A percentile compares a stretch with the other conserved stretches of the same genome.
These are phyloP conservation scores for Esox lucius DNA, from an alignment of 2,797 vertebrate species.

Conservation along the genomic window DNA sequence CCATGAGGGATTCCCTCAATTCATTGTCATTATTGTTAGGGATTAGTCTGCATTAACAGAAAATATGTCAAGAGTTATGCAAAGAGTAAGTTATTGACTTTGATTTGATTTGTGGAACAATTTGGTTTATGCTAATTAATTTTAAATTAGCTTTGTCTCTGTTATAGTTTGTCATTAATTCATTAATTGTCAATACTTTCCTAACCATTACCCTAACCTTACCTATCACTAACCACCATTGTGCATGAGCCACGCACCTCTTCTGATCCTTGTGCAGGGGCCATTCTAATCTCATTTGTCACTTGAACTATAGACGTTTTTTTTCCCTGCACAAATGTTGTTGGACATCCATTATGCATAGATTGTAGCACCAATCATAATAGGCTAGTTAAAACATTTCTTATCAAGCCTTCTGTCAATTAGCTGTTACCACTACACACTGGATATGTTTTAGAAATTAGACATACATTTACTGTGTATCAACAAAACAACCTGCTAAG, in stretches of 20 bases:
- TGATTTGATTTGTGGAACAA: not conserved
- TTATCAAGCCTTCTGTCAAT: not conserved
- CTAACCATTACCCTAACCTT: too few relatives aligned
- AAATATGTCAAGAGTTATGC: not conserved
- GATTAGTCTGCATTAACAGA: conserved; percentile 1
- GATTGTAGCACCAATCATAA: too few relatives aligned
- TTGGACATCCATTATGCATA: too few relatives aligned
- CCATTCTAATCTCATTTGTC: too few relatives aligned
- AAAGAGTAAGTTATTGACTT: not conserved
- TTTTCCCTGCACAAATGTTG: too few relatives aligned
- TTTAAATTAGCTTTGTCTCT: not conserved
- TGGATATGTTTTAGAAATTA: not conserved
- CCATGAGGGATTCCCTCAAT: conserved; percentile 5
- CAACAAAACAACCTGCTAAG: too few relatives aligned
- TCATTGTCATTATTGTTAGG: not conserved
- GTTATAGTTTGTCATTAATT: not conserved
- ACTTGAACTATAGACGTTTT: too few relatives aligned
- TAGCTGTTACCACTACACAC: not conserved
- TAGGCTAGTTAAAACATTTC: not conserved
- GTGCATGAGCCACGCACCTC: too few relatives aligned
- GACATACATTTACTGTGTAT: not conserved
- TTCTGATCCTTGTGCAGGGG: too few relatives aligned
- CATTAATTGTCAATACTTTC: too few relatives aligned
- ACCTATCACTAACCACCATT: too few relatives aligned
- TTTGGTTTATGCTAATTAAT: not conserved